These are phyloP conservation scores for Vanessa tameamea DNA, from an alignment of 1,140 invertebrate genomes.

Conservation along the genomic window DNA sequence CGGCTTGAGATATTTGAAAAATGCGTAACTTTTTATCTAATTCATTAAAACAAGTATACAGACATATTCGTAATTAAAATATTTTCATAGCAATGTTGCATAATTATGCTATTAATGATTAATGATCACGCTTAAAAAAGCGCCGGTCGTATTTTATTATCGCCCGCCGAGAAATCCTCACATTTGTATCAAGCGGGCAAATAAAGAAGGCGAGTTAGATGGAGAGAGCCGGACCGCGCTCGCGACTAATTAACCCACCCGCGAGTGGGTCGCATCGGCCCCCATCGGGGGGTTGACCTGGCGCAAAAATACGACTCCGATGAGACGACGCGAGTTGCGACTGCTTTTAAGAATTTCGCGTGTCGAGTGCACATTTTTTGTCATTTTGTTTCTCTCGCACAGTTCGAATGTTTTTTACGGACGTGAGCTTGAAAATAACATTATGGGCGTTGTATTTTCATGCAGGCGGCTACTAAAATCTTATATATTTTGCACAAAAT, in stretches of 20 bases:
- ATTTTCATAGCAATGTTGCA: not conserved
- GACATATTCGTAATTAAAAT: not conserved
- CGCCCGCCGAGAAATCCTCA: slow-evolving; percentile 51
- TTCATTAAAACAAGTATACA: not conserved
- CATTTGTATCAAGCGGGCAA: slow-evolving; percentile 78
- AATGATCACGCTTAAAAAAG: slow-evolving; percentile 19
- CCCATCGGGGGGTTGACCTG: slow-evolving; percentile 50
- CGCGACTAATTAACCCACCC: slow-evolving; percentile 78
- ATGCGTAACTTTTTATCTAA: not conserved
- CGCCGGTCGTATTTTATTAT: slow-evolving; percentile 46
- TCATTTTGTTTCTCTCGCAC: not conserved
- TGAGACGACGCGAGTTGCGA: slow-evolving; percentile 60
- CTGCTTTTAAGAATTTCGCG: slow-evolving; percentile 61
- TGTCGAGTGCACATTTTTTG: slow-evolving; percentile 45
- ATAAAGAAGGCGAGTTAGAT: slow-evolving; percentile 79
- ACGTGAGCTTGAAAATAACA: no score
- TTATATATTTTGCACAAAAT: no score
- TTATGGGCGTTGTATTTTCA: no score
- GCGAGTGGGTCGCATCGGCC: slow-evolving; percentile 44
- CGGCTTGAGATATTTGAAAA: no score
- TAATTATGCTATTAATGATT: slow-evolving; percentile 7
- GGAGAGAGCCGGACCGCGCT: slow-evolving; percentile 73
- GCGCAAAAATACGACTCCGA: slow-evolving; percentile 68
- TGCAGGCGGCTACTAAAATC: no score
- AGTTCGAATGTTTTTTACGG: not conserved